Evolutionary conservation across 2,888 invertebrate species (phyloP), one percentile per base, ranked within the genome.

Genomic region (Idaea biselata): DNA sequence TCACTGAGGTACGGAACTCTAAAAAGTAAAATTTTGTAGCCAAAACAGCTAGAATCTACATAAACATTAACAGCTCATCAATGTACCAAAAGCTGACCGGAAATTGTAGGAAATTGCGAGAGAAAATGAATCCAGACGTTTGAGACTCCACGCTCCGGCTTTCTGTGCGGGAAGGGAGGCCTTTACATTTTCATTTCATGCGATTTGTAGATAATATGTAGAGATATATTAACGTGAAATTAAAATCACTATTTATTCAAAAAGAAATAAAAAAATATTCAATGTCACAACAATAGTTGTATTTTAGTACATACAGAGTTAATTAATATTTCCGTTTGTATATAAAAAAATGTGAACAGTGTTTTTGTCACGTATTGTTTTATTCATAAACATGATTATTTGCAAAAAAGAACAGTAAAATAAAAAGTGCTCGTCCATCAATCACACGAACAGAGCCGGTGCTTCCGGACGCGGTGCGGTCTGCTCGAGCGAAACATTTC

Each of bases 101-200:
- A 92, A 91, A 91, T 92, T 91, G 89, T 90, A 91, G 92, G 92
- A 92, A 91, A 92, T 92, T 92, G 89, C 90, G 87, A 85, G 88
- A 91, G 91, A 90, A 91, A 91, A 91, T 91, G 90, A 90, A 89
- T 89, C 87, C 84, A 80, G 83, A 86, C 84, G 82, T 83, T 85
- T 82, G 84, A 86, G 84, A 88, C 44, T 17, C 14, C 87, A 84
- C 85, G 84, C 84, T n/a, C n/a, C n/a, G 81, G 79, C 78, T 77
- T 63, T 6, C 32, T 44, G 11, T 44, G 60, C 60, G 75, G 5
- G 5, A 25, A 25, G n/a, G n/a, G 72, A 77, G 69, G 73, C 72
- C 71, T 80, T 79, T 76, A 76, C 71, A 65, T 70, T 75, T 72
- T 73, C 64, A 61, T 66, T 68, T 62, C 65, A 63, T 61, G 61